These are phyloP conservation scores for Procavia capensis DNA, from an alignment of 2,113 vertebrate genomes.

Conservation along the genomic window DNA sequence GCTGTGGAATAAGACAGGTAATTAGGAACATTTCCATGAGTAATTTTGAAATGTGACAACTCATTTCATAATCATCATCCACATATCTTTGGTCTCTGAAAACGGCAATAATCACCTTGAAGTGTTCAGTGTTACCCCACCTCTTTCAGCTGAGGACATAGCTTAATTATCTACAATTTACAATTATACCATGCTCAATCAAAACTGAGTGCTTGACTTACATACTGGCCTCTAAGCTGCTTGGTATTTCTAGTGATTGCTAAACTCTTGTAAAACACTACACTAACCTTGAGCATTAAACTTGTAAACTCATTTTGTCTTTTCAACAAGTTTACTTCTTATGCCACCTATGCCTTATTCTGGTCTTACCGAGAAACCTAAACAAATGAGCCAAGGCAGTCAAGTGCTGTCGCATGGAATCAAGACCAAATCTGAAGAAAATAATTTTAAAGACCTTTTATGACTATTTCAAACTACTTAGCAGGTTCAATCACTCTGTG, in stretches of 20 bases:
- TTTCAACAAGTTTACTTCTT: background rate
- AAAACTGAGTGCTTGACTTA: background rate
- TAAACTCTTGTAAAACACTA: background rate
- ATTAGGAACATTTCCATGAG: conserved; percentile 51
- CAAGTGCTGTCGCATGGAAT: too few relatives aligned
- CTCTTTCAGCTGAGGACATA: background rate
- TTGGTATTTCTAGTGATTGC: background rate
- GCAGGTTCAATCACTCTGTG: background rate
- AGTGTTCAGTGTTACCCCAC: background rate
- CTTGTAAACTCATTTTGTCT: background rate
- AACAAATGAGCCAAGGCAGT: background rate
- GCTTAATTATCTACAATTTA: conserved; percentile 2
- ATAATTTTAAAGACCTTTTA: background rate
- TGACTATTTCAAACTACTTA: background rate
- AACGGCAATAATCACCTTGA: background rate
- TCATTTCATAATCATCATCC: conserved; percentile 35
- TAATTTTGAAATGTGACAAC: conserved; percentile 74
- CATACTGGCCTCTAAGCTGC: background rate
- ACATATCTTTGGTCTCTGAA: conserved; percentile 37
- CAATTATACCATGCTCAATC: conserved; percentile 4
- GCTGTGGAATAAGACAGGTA: conserved; percentile 50
- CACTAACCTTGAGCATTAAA: background rate
- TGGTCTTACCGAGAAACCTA: background rate
- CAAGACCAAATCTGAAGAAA: background rate
- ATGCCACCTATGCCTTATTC: background rate